Percentiles rank a stretch among this genome's conserved stretches.
Evolutionary conservation across 2,113 vertebrate species (phyloP).

Genomic region (Myanophis thanlyinensis): DNA sequence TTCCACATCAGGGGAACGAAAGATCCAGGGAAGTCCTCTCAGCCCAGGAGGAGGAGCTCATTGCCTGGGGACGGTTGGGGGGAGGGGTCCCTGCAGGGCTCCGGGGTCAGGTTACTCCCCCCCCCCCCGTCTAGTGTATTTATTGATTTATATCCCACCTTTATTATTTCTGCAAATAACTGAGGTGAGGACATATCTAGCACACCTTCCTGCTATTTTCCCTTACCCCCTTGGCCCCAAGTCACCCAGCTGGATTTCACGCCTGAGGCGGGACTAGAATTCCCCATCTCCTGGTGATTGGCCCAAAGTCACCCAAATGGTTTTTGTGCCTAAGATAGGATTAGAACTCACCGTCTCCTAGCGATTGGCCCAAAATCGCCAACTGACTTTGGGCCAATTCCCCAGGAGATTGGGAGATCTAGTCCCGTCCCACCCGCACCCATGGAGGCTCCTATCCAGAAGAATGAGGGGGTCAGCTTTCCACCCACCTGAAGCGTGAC

Average conservation of each 20-base stretch:
- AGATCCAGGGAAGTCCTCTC: too few relatives aligned
- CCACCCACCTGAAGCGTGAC: constrained; percentile 73
- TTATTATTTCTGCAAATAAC: background rate
- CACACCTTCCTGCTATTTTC: background rate
- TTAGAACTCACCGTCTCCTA: too few relatives aligned
- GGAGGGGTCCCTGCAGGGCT: background rate
- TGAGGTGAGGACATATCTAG: background rate
- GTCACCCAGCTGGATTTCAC: too few relatives aligned
- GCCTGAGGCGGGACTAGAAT: background rate
- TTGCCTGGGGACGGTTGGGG: background rate
- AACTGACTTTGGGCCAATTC: too few relatives aligned
- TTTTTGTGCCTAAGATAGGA: too few relatives aligned
- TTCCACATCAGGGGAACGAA: background rate
- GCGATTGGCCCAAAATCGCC: too few relatives aligned
- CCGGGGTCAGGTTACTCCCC: too few relatives aligned
- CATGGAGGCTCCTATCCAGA: background rate
- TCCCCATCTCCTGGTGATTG: too few relatives aligned
- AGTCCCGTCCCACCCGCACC: background rate
- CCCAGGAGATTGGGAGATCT: too few relatives aligned
- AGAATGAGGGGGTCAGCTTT: background rate
- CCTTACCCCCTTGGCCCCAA: too few relatives aligned
- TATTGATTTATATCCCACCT: background rate
- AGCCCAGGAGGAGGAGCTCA: background rate
- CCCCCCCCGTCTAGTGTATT: background rate
- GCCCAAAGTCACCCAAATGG: too few relatives aligned